Evolutionary conservation across 2,113 vertebrate genomes (phyloP), one percentile per base, ranked within the genome.

Genomic region (Aspidoscelis tigris): DNA sequence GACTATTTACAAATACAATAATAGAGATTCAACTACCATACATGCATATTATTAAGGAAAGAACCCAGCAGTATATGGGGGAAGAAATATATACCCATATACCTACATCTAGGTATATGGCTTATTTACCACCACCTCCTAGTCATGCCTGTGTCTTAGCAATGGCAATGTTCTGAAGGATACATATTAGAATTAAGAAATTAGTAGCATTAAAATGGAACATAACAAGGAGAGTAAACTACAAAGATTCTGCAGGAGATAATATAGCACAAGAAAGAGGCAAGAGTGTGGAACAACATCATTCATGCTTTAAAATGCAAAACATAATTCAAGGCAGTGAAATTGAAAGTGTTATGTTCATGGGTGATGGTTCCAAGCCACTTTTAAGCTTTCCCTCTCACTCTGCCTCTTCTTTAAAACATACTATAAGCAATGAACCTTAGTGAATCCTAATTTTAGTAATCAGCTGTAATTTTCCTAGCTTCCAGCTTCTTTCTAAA

Each of bases 391-490:
- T 18, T 64, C 77, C 72, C 22, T 70, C n/a, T 39, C 24, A 21
- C 68, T 14, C 26, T 69, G 53, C 11, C 53, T 12, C 55, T 58
- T 58, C 10, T 16, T 16, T 71, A 39, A 79, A 82, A 24, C 7
- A 72, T 44, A 2, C 64, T 80, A 2, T 43, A 76, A 76, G 84
- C 83, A 70, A 86, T 2, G 0, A 76, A 9, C 65, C 72, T 68
- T 82, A 76, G 41, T 43, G 14, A 82, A 9, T 66, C 65, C 80
- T 87, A 79, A 84, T 47, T 86, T 75, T 65, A 89, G 81, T 76
- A 76, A 53, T 18, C 11, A 55, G 16, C 44, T 76, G 22, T 69
- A 50, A 86, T 89, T 83, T 81, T 77, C 6, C 58, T 85, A 81
- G 81, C 86, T 83, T 73, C 75, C 61, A 80, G 69, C 84, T 24